Percentiles rank a stretch among this genome's conserved stretches.
phyloP scores from a whole-genome alignment of 2,888 invertebrate genomes.

The Orthosia gothica region DNA sequence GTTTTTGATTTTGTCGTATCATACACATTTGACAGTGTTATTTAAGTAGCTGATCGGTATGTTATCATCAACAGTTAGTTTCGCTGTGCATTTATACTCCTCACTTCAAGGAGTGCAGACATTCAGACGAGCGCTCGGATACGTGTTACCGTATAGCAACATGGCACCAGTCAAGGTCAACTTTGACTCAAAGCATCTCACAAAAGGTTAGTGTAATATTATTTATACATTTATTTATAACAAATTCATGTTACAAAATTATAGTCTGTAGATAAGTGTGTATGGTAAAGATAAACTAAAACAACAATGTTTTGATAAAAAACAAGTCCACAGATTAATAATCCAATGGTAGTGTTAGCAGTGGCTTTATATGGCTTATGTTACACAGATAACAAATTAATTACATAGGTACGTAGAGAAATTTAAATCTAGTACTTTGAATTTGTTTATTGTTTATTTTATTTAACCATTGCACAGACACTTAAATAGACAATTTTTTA shows the following conservation, averaged over 20 bases:
- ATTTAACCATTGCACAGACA: neutral
- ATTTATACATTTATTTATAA: neutral
- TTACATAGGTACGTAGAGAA: neutral
- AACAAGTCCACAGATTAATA: no score
- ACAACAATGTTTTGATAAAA: neutral
- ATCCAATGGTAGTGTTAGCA: no score
- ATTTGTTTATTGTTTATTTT: neutral
- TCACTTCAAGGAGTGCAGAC: constrained; percentile 71
- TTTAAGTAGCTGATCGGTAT: constrained; percentile 12
- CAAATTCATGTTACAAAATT: neutral
- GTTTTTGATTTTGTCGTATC: constrained; percentile 30
- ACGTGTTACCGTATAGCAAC: constrained; percentile 76
- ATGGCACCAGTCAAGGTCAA: constrained; percentile 80
- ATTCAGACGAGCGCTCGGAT: constrained; percentile 75
- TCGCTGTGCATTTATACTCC: constrained; percentile 68
- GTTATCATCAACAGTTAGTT: constrained; percentile 55
- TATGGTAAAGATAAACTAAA: constrained; percentile 1
- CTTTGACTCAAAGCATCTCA: constrained; percentile 84
- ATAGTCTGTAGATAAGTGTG: constrained; percentile 10
- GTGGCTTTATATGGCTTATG: no score
- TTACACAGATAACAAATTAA: constrained; percentile 8
- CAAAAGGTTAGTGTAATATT: constrained; percentile 78
- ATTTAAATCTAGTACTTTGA: neutral
- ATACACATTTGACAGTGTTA: constrained; percentile 13
- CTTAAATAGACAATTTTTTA: neutral